A percentile compares a stretch with the other conserved stretches of the same genome.
Conservation (phyloP, 2,113 vertebrate species). For the Myotis lucifugus region DNA sequence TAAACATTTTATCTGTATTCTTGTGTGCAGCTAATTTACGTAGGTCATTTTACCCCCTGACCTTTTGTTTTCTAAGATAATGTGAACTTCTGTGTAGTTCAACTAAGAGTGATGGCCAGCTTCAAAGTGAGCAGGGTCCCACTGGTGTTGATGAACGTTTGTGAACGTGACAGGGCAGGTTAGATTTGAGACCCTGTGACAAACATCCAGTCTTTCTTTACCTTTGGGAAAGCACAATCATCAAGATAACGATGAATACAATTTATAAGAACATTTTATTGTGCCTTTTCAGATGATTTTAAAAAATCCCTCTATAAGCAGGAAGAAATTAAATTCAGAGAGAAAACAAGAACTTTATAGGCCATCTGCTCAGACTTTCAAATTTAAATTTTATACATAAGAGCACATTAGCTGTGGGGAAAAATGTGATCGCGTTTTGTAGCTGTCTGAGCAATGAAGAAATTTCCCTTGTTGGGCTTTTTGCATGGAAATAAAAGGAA, state of each 20-base stretch:
- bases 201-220: constrained; percentile 15
- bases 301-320: constrained; percentile 66
- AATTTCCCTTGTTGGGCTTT: constrained; percentile 75
- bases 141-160: not conserved
- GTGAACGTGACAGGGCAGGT: not conserved
- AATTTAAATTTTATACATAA: constrained; percentile 81
- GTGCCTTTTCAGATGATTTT: constrained; percentile 69
- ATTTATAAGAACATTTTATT: constrained; percentile 71
- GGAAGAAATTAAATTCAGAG: constrained; percentile 80
- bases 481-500: constrained; percentile 63
- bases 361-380: constrained; percentile 80
- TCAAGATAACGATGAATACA: constrained; percentile 63
- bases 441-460: constrained; percentile 73
- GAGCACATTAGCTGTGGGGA: constrained; percentile 77
- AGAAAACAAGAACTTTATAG: constrained; percentile 81
- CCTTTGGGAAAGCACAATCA: constrained; percentile 11
- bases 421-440: constrained; percentile 76
- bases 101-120: not conserved
- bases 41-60: not conserved
- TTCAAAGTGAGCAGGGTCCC: not conserved
- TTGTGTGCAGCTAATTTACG: not conserved
- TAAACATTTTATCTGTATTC: not conserved
- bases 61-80: not conserved
- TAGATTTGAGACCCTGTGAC: not conserved
- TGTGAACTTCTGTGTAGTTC: not conserved